Evolutionary conservation across 2,888 invertebrate species (phyloP).

Genomic region (Hoplodrina ambigua): DNA sequence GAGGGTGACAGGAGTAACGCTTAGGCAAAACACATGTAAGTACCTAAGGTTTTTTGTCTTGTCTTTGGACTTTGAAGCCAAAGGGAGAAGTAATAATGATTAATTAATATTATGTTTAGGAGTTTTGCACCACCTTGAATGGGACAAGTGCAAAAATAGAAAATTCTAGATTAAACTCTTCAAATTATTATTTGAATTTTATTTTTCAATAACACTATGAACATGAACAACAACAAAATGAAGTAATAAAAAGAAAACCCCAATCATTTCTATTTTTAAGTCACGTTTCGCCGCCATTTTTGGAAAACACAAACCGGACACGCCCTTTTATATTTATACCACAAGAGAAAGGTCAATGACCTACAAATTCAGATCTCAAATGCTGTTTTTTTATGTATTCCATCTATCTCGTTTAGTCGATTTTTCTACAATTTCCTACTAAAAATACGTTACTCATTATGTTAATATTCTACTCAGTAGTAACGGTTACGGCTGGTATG

Average conservation of each 20-base stretch:
- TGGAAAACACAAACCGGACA: background rate
- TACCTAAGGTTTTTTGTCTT: too few species aligned
- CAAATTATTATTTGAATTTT: too few species aligned
- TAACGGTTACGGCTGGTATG: constrained; percentile 60
- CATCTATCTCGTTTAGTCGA: background rate
- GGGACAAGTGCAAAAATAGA: too few species aligned
- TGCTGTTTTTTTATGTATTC: background rate
- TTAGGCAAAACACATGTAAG: too few species aligned
- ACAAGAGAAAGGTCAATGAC: constrained; percentile 22
- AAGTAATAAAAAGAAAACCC: background rate
- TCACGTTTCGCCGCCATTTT: constrained; percentile 6
- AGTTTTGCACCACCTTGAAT: too few species aligned
- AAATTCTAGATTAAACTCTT: too few species aligned
- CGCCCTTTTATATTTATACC: constrained; percentile 10
- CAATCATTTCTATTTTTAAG: background rate
- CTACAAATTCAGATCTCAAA: background rate
- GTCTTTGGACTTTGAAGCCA: too few species aligned
- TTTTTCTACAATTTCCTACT: constrained; percentile 43
- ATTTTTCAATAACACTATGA: too few species aligned
- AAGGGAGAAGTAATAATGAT: too few species aligned
- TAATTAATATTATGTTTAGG: too few species aligned
- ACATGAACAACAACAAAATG: too few species aligned
- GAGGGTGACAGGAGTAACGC: too few species aligned
- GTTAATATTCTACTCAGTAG: constrained; percentile 50
- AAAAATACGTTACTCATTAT: constrained; percentile 51